Evolutionary conservation across 2,113 vertebrate genomes (phyloP), one percentile per base, ranked within the genome.

Genomic region (Ammodytes dubius): DNA sequence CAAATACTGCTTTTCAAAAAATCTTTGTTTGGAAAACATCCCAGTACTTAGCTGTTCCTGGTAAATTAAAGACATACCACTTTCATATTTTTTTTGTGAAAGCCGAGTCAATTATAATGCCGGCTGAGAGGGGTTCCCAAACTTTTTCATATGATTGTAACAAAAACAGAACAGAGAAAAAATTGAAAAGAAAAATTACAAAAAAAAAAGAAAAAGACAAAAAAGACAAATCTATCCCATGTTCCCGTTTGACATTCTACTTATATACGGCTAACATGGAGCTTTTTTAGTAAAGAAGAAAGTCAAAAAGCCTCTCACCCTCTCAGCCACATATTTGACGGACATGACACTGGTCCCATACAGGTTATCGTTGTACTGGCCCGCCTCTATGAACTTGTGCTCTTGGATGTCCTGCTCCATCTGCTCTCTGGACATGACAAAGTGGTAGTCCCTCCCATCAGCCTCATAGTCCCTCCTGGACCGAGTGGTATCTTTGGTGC

Each of bases 381-480:
- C 98, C 0, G 98, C 98, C 93, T 99, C 98, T 68, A 99, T 99
- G 91, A 99, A 99, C 93, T 99, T 99, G 97, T 99, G 98, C 95
- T 99, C 98, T 96, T 99, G 98, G 79, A 99, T 99, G 85, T 99
- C 98, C 86, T 97, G 97, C 91, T 99, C 98, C 98, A 99, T 99
- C 92, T 99, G 97, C 85, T 99, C 98, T 93, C 97, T 96, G 82
- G 97, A 99, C 91, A 92, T 95, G 90, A 99, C 96, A 87, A 99
- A 99, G 93, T 99, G 98, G 89, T 99, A 99, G 94, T 99, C 98
- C 84, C 97, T 96, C 39, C 97, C 97, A 39, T 99, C 97, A 74
- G 98, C 96, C 91, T 99, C 98, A 2, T 99, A 99, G 91, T 98
- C 97, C 86, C 98, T 95, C 92, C 95, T 98, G 45, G 95, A 95